Percentiles rank a stretch among this genome's conserved stretches.
phyloP scores from a whole-genome alignment of 2,888 invertebrate species.

The Phyto melanocephala region DNA sequence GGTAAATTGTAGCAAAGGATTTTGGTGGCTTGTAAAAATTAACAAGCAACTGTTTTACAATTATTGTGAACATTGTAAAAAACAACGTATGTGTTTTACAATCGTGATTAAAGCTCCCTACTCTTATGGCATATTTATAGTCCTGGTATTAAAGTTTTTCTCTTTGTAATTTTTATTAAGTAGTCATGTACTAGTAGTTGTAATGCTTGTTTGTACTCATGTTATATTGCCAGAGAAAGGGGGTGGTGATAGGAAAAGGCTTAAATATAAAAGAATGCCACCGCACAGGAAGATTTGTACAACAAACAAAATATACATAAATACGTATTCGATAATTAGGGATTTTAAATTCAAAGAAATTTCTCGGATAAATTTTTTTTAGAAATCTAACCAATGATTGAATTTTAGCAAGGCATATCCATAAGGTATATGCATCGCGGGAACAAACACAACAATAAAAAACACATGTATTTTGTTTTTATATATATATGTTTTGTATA shows the following conservation, averaged over 20 bases:
- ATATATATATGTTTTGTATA: too few relatives aligned
- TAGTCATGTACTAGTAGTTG: slow-evolving; percentile 49
- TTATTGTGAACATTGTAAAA: slow-evolving; percentile 33
- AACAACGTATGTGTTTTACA: neutral
- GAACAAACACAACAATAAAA: too few relatives aligned
- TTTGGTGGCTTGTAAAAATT: neutral
- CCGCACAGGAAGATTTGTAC: slow-evolving; percentile 61
- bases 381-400: too few relatives aligned
- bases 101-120: slow-evolving; percentile 16
- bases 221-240: neutral
- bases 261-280: slow-evolving; percentile 44
- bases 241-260: neutral
- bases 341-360: too few relatives aligned
- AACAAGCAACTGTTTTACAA: slow-evolving; percentile 43
- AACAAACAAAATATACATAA: slow-evolving; percentile 53
- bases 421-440: too few relatives aligned
- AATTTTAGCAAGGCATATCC: too few relatives aligned
- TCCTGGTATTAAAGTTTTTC: neutral
- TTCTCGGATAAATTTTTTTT: too few relatives aligned
- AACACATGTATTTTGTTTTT: too few relatives aligned
- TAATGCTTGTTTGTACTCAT: slow-evolving; percentile 28
- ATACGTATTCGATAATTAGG: too few relatives aligned
- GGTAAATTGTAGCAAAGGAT: neutral
- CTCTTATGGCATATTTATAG: slow-evolving; percentile 47
- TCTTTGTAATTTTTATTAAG: slow-evolving; percentile 28